phyloP scores from a whole-genome alignment of 1,140 invertebrate species.

The Chrysoperla carnea region DNA sequence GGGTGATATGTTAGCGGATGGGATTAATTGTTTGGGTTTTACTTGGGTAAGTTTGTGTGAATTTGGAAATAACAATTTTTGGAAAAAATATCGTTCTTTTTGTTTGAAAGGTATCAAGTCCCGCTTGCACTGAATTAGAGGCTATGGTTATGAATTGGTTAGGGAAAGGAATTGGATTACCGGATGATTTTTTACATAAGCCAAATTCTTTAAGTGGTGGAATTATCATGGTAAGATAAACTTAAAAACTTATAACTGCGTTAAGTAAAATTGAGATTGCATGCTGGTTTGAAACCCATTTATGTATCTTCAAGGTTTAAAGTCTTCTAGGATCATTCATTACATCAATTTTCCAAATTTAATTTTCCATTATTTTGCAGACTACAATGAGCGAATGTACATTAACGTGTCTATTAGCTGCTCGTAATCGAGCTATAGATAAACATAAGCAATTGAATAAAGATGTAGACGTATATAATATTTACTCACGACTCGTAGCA shows the following conservation, averaged over 20 bases:
- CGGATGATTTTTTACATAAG: conserved; percentile 70
- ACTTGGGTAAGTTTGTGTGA: conserved; percentile 54
- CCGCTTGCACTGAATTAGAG: conserved; percentile 92
- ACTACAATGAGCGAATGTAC: conserved; percentile 87
- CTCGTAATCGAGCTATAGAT: conserved; percentile 66
- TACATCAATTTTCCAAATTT: no score
- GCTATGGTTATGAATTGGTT: conserved; percentile 97
- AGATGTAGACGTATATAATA: conserved; percentile 67
- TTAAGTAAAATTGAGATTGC: no score
- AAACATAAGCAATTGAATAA: conserved; percentile 39
- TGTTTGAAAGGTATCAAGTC: conserved; percentile 61
- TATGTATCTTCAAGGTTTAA: no score
- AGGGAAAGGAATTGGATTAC: conserved; percentile 83
- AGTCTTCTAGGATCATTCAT: no score
- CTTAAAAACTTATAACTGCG: no score
- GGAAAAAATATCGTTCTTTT: not conserved
- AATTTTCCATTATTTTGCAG: conserved; percentile 15
- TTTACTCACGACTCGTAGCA: conserved; percentile 81
- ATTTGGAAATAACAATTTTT: not conserved
- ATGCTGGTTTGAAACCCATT: no score
- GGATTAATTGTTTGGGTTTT: conserved; percentile 79
- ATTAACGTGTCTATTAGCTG: conserved; percentile 74
- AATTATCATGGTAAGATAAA: conserved; percentile 65
- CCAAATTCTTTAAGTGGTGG: conserved; percentile 65
- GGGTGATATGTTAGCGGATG: conserved; percentile 91